These are phyloP conservation scores for Drosophila erecta DNA, from an alignment of 1,140 invertebrate genomes.

Conservation along the genomic window DNA sequence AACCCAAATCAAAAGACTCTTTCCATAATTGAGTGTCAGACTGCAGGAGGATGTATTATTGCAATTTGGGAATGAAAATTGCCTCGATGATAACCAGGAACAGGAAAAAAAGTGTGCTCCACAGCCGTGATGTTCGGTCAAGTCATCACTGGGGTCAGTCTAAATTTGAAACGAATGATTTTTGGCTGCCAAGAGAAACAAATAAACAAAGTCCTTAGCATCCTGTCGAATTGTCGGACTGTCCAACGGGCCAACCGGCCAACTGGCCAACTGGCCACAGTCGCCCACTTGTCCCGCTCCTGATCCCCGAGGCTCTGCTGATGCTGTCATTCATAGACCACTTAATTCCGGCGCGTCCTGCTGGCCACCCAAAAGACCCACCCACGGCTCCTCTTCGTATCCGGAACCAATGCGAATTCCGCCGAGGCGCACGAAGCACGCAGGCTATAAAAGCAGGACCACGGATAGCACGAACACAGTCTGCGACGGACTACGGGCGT, in stretches of 20 bases:
- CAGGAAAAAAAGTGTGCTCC: constrained; percentile 15
- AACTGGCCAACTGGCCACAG: constrained; percentile 7
- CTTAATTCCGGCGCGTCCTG: constrained; percentile 63
- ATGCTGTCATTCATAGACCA: constrained; percentile 60
- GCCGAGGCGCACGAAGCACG: constrained; percentile 13
- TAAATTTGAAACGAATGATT: constrained; percentile 55
- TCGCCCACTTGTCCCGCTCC: constrained; percentile 18
- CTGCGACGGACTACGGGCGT: constrained; percentile 42
- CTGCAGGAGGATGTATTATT: constrained; percentile 18
- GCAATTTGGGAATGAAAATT: constrained; percentile 17
- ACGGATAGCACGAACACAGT: constrained; percentile 41
- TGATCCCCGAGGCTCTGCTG: constrained; percentile 9
- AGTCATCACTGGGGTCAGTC: constrained; percentile 38
- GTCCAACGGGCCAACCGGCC: constrained; percentile 3
- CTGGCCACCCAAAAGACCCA: not conserved
- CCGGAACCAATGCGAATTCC: constrained; percentile 41
- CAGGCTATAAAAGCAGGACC: constrained; percentile 64
- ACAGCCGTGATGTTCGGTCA: constrained; percentile 1
- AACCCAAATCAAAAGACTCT: constrained; percentile 8
- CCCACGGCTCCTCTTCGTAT: constrained; percentile 9
- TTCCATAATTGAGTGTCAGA: constrained; percentile 35
- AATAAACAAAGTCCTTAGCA: constrained; percentile 37
- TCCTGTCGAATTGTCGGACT: constrained; percentile 3
- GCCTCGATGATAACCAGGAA: constrained; percentile 16
- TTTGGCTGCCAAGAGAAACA: constrained; percentile 24